Evolutionary conservation across 2,113 vertebrate species (phyloP).

Genomic region (Anser brachyrhynchus): DNA sequence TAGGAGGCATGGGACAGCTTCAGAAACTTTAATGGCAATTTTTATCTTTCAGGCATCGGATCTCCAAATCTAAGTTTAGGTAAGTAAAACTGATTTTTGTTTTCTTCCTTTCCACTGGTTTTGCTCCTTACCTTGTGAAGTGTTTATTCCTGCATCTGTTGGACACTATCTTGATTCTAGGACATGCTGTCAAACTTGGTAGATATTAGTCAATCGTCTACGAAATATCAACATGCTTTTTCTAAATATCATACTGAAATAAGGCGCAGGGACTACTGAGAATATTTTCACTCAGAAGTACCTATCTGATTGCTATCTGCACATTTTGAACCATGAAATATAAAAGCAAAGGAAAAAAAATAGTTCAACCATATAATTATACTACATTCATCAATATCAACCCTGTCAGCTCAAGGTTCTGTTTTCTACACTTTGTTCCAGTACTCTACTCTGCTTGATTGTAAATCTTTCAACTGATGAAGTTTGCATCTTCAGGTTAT

Average conservation of each 20-base stretch:
- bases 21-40: slow-evolving; percentile 68
- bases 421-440: background rate
- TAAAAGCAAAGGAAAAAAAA: background rate
- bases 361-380: background rate
- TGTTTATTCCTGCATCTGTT: background rate
- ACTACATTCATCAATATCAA: background rate
- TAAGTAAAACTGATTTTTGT: slow-evolving; percentile 81
- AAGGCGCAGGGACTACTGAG: background rate
- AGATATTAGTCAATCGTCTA: background rate
- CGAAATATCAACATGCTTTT: background rate
- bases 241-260: background rate
- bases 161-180: background rate
- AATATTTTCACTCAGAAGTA: background rate
- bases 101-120: background rate
- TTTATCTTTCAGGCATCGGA: slow-evolving; percentile 97
- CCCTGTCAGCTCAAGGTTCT: background rate
- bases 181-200: background rate
- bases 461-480: background rate
- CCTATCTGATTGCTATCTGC: background rate
- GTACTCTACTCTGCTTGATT: background rate
- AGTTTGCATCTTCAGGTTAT: background rate
- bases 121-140: background rate
- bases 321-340: background rate
- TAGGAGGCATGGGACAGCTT: background rate
- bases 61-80: slow-evolving; percentile 99